Evolutionary conservation across 2,797 vertebrate genomes (phyloP).

Genomic region (Oryzias sinensis): DNA sequence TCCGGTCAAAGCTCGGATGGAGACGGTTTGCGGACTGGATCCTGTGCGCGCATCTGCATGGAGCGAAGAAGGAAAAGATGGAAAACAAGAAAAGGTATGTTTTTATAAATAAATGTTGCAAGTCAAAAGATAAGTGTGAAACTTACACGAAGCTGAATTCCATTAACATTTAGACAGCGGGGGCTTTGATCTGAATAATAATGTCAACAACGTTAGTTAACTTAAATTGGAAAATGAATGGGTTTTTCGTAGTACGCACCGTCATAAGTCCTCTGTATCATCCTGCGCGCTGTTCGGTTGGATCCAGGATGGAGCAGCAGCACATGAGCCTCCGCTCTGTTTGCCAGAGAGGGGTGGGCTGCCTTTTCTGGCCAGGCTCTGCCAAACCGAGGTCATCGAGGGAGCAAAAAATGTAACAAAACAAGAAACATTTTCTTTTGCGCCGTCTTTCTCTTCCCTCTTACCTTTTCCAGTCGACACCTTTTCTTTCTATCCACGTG

Average conservation of each 20-base stretch:
- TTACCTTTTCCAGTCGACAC: slow-evolving; percentile 68
- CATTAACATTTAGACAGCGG: too few relatives aligned
- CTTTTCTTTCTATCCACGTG: slow-evolving; percentile 62
- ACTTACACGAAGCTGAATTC: too few relatives aligned
- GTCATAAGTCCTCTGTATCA: slow-evolving; percentile 28
- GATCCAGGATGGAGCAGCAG: slow-evolving; percentile 58
- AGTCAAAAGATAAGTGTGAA: background rate
- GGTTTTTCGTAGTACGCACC: slow-evolving; percentile 34
- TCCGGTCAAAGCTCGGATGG: slow-evolving; percentile 25
- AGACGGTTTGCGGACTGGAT: slow-evolving; percentile 37
- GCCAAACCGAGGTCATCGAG: slow-evolving; percentile 70
- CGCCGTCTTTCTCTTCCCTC: slow-evolving; percentile 57
- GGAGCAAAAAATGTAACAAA: slow-evolving; percentile 58
- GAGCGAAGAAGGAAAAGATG: slow-evolving; percentile 17
- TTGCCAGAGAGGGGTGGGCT: slow-evolving; percentile 62
- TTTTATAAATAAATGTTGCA: background rate
- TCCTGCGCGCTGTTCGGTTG: slow-evolving; percentile 39
- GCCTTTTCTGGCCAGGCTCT: slow-evolving; percentile 65
- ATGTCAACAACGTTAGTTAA: too few relatives aligned
- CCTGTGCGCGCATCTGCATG: slow-evolving; percentile 36
- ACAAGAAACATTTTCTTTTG: slow-evolving; percentile 57
- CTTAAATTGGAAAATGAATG: background rate
- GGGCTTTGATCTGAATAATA: too few relatives aligned
- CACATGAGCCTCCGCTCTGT: slow-evolving; percentile 53
- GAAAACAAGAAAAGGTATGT: slow-evolving; percentile 20